Evolutionary conservation across 2,888 invertebrate species (phyloP), one percentile per base, ranked within the genome.

Genomic region (Rhodophaea formosa): DNA sequence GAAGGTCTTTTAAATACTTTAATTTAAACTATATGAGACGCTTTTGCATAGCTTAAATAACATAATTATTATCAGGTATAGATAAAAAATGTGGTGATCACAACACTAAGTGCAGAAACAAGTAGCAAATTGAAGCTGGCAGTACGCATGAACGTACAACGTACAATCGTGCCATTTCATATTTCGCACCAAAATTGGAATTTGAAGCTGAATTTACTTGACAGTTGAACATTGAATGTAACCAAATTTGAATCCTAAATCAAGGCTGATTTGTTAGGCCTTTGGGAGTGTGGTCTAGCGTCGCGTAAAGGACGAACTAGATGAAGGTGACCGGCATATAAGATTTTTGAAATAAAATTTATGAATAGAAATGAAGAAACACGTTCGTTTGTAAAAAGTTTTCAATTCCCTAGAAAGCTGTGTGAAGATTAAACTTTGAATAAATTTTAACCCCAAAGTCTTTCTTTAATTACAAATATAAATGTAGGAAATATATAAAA

Each of bases 181-280:
- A 79, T 78, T 79, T 72, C 72, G 75, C 68, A 69, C 71, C 67
- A 68, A 68, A 77, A 75, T 73, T 70, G 70, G 71, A 77, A 76
- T 75, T 77, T 73, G 74, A 79, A 75, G 73, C 65, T 68, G 63
- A 79, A 79, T 78, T 73, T 75, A 72, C 77, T 80, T 79, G 79
- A 76, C 75, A 73, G 69, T 71, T 67, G 69, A 72, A 74, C 77
- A 74, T 77, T 72, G 70, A 71, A 74, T 70, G 53, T 35, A 45
- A 53, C 43, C 56, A 57, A 59, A 62, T 59, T 62, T 59, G 52
- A 62, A 59, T 59, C 59, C 52, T 52, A 57, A 56, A 61, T 59
- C 59, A 58, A 57, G 42, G 57, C 42, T 53, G 58, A 60, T 61
- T 63, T 63, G 58, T 57, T 16, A 42, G 39, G 39, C 39, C 39